Percentiles rank a stretch among this genome's conserved stretches.
These are phyloP conservation scores for Intellagama lesueurii DNA, from an alignment of 2,797 vertebrate genomes.

Conservation along the genomic window DNA sequence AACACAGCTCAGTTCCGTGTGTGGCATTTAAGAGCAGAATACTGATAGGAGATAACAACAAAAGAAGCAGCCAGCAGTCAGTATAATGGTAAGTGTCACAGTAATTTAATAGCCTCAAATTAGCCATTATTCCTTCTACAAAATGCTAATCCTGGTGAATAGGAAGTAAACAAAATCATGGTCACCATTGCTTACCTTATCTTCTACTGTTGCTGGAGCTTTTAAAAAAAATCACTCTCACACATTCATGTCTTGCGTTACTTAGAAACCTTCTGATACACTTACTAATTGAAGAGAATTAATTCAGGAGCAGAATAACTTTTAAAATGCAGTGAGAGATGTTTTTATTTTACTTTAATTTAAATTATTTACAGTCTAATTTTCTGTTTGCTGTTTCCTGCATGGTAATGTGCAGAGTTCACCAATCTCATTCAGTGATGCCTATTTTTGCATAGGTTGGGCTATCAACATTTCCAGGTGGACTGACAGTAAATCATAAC, in stretches of 20 bases:
- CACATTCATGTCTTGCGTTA: constrained; percentile 60
- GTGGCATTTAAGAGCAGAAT: neutral
- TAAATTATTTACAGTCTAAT: constrained; percentile 73
- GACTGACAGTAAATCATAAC: constrained; percentile 87
- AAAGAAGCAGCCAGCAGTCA: neutral
- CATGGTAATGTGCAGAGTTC: constrained; percentile 70
- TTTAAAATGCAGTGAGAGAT: constrained; percentile 64
- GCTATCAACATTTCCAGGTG: constrained; percentile 87
- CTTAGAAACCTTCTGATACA: constrained; percentile 61
- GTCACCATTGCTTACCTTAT: constrained; percentile 25
- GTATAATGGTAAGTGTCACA: constrained; percentile 42
- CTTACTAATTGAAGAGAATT: constrained; percentile 59
- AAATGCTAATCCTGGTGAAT: constrained; percentile 50
- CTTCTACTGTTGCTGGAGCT: constrained; percentile 48
- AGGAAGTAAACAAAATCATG: constrained; percentile 22
- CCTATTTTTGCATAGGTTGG: constrained; percentile 79
- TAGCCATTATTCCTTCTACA: constrained; percentile 39
- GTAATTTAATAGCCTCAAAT: constrained; percentile 31
- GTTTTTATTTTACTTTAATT: constrained; percentile 50
- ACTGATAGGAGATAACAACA: neutral
- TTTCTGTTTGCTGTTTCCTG: constrained; percentile 69
- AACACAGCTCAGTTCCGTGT: neutral
- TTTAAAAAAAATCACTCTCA: constrained; percentile 27
- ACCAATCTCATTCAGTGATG: constrained; percentile 69
- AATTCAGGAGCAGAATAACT: constrained; percentile 63